A percentile compares a stretch with the other conserved stretches of the same genome.
Evolutionary conservation across 1,140 invertebrate genomes (phyloP).

Genomic region (Drosophila orena): DNA sequence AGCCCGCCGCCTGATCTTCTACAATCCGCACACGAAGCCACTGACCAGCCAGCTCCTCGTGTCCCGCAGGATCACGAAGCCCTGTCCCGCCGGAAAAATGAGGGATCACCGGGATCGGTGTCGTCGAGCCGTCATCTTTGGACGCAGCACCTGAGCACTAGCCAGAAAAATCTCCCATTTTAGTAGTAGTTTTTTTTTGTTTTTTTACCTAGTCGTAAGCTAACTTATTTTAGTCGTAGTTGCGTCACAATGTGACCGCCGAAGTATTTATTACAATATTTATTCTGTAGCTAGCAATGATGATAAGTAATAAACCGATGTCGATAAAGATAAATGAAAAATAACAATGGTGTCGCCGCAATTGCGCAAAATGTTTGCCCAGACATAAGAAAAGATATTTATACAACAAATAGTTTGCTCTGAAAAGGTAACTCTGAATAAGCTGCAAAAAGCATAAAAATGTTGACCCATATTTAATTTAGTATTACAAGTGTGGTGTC

Average conservation of each 20-base stretch:
- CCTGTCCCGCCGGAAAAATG: slow-evolving; percentile 74
- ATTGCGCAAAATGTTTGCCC: slow-evolving; percentile 2
- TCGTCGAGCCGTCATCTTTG: slow-evolving; percentile 70
- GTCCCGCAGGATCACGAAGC: slow-evolving; percentile 46
- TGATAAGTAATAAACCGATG: slow-evolving; percentile 38
- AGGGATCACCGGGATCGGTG: slow-evolving; percentile 79
- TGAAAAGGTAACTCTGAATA: neutral
- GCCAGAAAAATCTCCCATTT: slow-evolving; percentile 8
- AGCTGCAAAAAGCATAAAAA: neutral
- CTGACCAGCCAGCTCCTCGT: slow-evolving; percentile 65
- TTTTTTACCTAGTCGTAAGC: slow-evolving; percentile 36
- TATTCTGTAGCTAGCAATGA: slow-evolving; percentile 29
- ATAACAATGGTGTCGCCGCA: neutral
- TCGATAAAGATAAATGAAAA: slow-evolving; percentile 39
- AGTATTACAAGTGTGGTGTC: no score
- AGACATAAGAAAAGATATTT: neutral
- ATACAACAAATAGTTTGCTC: neutral
- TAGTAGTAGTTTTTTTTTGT: neutral
- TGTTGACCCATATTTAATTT: no score
- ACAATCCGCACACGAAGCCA: slow-evolving; percentile 46
- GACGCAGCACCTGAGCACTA: slow-evolving; percentile 48
- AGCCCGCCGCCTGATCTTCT: slow-evolving; percentile 65
- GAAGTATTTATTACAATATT: slow-evolving; percentile 49
- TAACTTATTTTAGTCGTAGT: slow-evolving; percentile 46
- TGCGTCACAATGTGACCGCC: slow-evolving; percentile 45